A percentile compares a stretch with the other conserved stretches of the same genome.
Conservation (phyloP, 2,888 invertebrate genomes). For the Troides oblongomaculatus region DNA sequence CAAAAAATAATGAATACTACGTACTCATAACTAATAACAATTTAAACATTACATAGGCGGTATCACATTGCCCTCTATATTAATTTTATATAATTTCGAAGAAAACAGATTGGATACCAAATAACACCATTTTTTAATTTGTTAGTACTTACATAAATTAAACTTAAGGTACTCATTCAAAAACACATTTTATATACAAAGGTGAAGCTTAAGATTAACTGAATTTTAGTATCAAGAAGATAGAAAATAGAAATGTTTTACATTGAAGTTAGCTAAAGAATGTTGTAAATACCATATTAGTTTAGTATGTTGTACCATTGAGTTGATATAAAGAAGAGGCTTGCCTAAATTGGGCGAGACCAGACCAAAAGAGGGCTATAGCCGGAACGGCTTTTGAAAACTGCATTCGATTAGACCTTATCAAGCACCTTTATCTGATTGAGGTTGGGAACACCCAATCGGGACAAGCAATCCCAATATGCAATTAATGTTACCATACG, state of each 20-base stretch:
- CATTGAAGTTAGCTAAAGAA: conserved; percentile 11
- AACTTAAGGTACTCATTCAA: background rate
- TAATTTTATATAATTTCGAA: too few relatives aligned
- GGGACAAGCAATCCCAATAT: conserved; percentile 32
- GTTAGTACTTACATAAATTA: background rate
- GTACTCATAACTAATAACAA: too few relatives aligned
- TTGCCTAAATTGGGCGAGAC: conserved; percentile 43
- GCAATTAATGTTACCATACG: conserved; percentile 39
- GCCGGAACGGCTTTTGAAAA: conserved; percentile 13
- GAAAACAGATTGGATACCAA: background rate
- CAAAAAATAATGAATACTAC: too few relatives aligned
- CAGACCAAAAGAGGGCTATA: conserved; percentile 36
- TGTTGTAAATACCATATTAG: conserved; percentile 28
- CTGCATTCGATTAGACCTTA: conserved; percentile 37
- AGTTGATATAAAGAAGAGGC: conserved; percentile 16
- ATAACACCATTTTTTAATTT: background rate
- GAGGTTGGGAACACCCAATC: conserved; percentile 23
- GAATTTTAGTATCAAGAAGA: background rate
- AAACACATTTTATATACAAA: background rate
- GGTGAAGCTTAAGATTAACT: background rate
- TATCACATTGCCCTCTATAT: too few relatives aligned
- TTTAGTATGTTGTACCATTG: background rate
- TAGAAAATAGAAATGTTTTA: conserved; percentile 1
- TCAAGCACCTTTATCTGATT: conserved; percentile 31
- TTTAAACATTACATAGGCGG: too few relatives aligned